A percentile compares a stretch with the other conserved stretches of the same genome.
These are phyloP conservation scores for Petaurus breviceps DNA, from an alignment of 2,113 vertebrate species.

Conservation along the genomic window DNA sequence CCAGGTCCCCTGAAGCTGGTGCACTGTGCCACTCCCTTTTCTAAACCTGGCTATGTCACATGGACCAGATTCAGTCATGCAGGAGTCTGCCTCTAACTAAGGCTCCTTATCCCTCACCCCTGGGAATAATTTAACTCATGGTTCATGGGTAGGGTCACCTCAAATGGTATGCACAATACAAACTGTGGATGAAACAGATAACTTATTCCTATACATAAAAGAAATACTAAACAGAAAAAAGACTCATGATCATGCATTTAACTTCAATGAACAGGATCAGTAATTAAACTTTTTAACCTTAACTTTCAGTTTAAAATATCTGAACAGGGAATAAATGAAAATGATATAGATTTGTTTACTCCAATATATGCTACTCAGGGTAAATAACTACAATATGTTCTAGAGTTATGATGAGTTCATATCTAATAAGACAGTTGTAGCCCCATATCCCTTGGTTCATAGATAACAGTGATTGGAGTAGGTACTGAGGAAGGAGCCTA, in stretches of 20 bases:
- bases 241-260: not conserved
- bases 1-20: too few relatives aligned
- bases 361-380: not conserved
- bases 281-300: not conserved
- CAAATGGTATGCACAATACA: not conserved
- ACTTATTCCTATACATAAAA: not conserved
- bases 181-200: not conserved
- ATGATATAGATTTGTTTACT: not conserved
- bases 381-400: not conserved
- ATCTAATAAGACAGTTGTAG: not conserved
- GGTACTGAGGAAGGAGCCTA: not conserved
- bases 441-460: not conserved
- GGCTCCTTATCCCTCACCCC: too few relatives aligned
- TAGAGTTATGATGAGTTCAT: not conserved
- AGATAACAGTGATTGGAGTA: not conserved
- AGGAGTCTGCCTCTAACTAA: not conserved
- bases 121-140: not conserved
- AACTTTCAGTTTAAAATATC: not conserved
- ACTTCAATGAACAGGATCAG: not conserved
- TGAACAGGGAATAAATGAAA: not conserved
- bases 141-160: not conserved
- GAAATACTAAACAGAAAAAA: not conserved
- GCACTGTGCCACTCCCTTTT: too few relatives aligned
- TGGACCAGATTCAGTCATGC: not conserved
- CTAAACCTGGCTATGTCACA: too few relatives aligned